Conservation (phyloP, 2,113 vertebrate genomes). For the Manacus vitellinus region DNA sequence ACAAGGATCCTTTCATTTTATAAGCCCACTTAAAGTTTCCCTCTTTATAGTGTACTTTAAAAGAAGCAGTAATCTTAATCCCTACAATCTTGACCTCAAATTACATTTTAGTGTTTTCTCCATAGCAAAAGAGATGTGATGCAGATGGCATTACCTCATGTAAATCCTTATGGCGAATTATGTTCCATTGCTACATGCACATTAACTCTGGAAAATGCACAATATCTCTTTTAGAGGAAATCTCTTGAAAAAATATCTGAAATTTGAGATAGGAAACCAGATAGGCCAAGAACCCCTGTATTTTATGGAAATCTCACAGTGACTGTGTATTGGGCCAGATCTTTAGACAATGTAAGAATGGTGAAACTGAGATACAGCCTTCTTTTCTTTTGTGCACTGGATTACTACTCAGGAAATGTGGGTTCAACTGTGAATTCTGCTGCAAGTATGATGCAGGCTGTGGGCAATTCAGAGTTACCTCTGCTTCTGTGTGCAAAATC, state of each 20-base stretch:
- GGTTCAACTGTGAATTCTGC: not conserved
- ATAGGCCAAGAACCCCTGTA: not conserved
- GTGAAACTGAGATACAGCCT: not conserved
- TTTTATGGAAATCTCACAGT: not conserved
- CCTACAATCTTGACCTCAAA: not conserved
- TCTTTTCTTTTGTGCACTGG: not conserved
- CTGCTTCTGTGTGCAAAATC: not conserved
- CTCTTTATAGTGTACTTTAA: conserved; percentile 7
- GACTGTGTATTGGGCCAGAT: not conserved
- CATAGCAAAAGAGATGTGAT: not conserved
- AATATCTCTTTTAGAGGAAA: not conserved
- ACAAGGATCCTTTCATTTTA: conserved; percentile 36
- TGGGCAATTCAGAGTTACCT: not conserved
- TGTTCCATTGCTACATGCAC: not conserved
- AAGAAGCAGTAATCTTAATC: conserved; percentile 32
- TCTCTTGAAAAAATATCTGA: not conserved
- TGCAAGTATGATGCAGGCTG: not conserved
- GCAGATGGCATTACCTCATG: conserved; percentile 39
- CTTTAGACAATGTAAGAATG: not conserved
- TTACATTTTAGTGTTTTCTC: not conserved
- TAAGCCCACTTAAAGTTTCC: conserved; percentile 17
- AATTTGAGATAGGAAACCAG: not conserved
- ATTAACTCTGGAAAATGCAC: conserved; percentile 1
- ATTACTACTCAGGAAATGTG: not conserved
- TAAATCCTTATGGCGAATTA: not conserved